phyloP scores from a whole-genome alignment of 2,888 invertebrate genomes.

The Ochropacha duplaris region DNA sequence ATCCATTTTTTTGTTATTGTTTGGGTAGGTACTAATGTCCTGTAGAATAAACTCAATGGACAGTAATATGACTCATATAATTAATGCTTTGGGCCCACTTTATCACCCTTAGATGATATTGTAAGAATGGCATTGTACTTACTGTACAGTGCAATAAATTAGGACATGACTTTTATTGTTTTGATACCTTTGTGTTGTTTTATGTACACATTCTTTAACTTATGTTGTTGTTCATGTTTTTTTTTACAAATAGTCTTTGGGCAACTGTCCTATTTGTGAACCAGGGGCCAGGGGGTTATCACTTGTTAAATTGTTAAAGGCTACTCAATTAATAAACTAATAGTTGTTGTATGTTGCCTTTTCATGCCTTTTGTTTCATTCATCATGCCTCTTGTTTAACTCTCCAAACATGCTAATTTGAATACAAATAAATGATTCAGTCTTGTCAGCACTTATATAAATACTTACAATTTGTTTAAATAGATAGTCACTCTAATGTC shows the following conservation, averaged over 20 bases:
- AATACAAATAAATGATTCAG: not conserved
- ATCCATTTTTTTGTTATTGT: constrained; percentile 4
- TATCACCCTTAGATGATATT: not conserved
- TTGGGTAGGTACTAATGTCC: not conserved
- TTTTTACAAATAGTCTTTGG: too few relatives aligned
- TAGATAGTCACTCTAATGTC: too few relatives aligned
- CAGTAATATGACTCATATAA: not conserved
- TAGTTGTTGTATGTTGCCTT: too few relatives aligned
- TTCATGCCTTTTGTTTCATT: too few relatives aligned
- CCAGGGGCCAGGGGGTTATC: too few relatives aligned
- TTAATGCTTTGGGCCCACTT: not conserved
- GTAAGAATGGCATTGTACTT: not conserved
- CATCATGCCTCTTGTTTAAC: not conserved
- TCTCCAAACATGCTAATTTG: not conserved
- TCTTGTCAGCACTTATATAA: not conserved
- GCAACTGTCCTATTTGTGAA: too few relatives aligned
- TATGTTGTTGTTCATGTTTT: too few relatives aligned
- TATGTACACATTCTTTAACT: too few relatives aligned
- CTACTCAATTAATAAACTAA: too few relatives aligned
- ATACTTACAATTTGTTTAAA: not conserved
- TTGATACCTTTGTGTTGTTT: too few relatives aligned
- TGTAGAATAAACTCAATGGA: not conserved
- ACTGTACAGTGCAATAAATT: not conserved
- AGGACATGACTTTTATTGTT: not conserved
- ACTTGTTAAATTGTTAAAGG: too few relatives aligned